Evolutionary conservation across 53 echinoderm and acorn worm genomes (phyloP), one percentile per base, ranked within the genome.

Genomic region (Pentamera pediparva): DNA sequence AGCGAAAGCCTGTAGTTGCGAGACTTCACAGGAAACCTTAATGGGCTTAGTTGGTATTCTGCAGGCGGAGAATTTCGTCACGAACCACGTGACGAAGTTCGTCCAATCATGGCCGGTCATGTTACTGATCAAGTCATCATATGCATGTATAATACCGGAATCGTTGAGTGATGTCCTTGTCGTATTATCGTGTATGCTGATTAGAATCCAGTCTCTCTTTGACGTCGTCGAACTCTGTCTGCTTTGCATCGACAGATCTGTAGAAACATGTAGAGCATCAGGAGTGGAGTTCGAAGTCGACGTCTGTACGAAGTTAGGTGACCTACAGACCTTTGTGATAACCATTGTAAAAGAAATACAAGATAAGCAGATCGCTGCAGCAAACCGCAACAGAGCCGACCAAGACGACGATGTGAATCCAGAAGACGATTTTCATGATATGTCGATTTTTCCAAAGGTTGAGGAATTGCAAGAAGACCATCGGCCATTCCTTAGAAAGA

Each of bases 311-410:
- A 78, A 94, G 32, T 87, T 94, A 67, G 69, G 80, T 32, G 78
- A 79, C 6, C 75, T 85, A 24, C 65, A 81, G 6, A 81, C 81
- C 28, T 85, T 84, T 64, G 87, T 86, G 9, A 83, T 55, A 25
- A 26, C 77, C 2, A 76, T 70, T 9, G 95, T 90, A 70, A 29
- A 85, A n/a, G n/a, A n/a, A n/a, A n/a, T n/a, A n/a, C n/a, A n/a
- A n/a, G n/a, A n/a, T n/a, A n/a, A n/a, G n/a, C n/a, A n/a, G n/a
- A n/a, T n/a, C n/a, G n/a, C n/a, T n/a, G 31, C 9, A 21, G 9
- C 12, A 56, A 56, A 56, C 3, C 24, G 5, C 25, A 13, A 10
- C 30, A 12, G 10, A 4, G 57, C 7, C 15, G 25, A 1, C 27
- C 85, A 65, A 19, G 76, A 60, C 12, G 37, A 29, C 24, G 54